Base-by-base conservation (phyloP, 1,140 invertebrate genomes). In the Drosophila kurseongensis region DNA sequence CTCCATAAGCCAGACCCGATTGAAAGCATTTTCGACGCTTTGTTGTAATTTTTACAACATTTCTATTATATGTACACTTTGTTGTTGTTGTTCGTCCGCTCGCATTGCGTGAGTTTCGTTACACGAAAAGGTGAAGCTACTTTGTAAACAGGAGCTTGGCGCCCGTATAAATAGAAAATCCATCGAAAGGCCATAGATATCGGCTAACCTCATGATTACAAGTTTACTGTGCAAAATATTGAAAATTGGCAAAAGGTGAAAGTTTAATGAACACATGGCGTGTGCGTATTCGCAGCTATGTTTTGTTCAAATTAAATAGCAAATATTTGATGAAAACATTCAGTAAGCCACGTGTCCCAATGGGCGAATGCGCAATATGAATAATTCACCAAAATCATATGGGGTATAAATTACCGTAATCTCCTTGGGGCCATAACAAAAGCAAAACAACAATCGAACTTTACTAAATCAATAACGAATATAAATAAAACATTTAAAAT, bases 231-330 rank as follows among this genome's bases (percentile, higher is more conserved):
- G 52, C 67, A 2, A 72, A 58, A 72, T 72, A 58, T 72, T 58
- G 14, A 59, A 32, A 44, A 71, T 44, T 41, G 59, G 13, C 35
- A 54, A 84, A 86, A 89, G 80, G 84, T 84, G 60, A 88, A 88
- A 89, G 84, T 80, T 89, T 89, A 88, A 89, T 89, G 80, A 77
- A 89, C 68, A 84, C 65, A 76, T 89, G 65, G 84, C 84, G 80
- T 89, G 74, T 72, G 74, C 72, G 50, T 76, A 32, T 55, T 57
- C 13, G 38, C 45, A 54, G 45, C 14, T 27, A 29, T 32, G 12
- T 59, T 41, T 52, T 23, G 57, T 62, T 62, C 48, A 41, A 58
- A 56, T 57, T 41, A 74, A 72, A 57, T 56, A 44, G 69, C 27
- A 54, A 75, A 75, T 68, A 61, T 55, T 62, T 38, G 57, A 36